Evolutionary conservation across 2,888 invertebrate genomes (phyloP), one percentile per base, ranked within the genome.

Genomic region (Meiosimyza platycephala): DNA sequence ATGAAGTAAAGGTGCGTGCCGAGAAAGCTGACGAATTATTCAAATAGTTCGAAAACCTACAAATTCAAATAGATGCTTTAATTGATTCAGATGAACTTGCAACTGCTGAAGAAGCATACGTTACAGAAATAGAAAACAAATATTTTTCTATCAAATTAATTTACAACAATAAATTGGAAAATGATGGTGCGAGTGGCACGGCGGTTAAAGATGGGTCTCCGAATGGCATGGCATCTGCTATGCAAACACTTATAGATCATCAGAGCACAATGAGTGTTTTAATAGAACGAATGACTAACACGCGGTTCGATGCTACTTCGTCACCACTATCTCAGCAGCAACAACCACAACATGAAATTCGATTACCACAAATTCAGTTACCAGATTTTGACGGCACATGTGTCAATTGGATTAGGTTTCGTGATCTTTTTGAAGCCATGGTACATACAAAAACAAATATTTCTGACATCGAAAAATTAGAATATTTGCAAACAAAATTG

Each of bases 311-410:
- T 22, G 40, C 40, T 40, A 40, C 40, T 9, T 40, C 5, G 7
- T 5, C 40, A 9, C 40, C 40, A 40, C 57, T 22, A 11, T 18
- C 64, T 2, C 51, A 22, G 22, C 64, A 64, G 22, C 40, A 33
- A 13, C 52, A 63, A 11, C 15, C 13, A 15, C 64, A 64, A 16
- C 54, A 66, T 33, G 72, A 74, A 13, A n/a, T 74, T 5, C 63
- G 74, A 18, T 52, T 76, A 52, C 74, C 76, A 47, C 67, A 47
- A 55, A 73, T 76, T n/a, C n/a, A n/a, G n/a, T n/a, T n/a, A n/a
- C n/a, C n/a, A n/a, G n/a, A n/a, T n/a, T n/a, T n/a, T n/a, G 65
- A 75, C 51, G 74, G 73, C 2, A 60, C 48, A n/a, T 54, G 28
- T 12, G 47, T 62, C 9, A 54, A 73, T 6, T 76, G 76, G 73